Base-by-base conservation (phyloP, 2,888 invertebrate genomes). In the Caenorhabditis sp. region DNA sequence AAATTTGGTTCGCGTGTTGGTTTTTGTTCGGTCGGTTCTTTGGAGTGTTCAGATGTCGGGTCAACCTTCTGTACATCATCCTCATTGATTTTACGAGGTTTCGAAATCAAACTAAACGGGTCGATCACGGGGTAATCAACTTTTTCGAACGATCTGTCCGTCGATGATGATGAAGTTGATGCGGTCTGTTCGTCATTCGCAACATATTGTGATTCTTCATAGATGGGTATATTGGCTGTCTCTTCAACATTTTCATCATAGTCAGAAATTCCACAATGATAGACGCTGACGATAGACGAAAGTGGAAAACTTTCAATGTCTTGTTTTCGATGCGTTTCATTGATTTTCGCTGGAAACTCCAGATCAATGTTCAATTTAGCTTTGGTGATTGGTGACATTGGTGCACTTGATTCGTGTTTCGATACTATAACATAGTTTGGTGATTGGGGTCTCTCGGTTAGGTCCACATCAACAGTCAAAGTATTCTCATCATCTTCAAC, bases 381-480 rank as follows among this genome's bases (percentile, higher is more conserved):
- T 55, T 64, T 76, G 6, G 72, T 72, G 24, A 72, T 51, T n/a
- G 79, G 79, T 26, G 79, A 77, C 57, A 74, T 49, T 14, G 79
- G 77, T 6, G 69, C 58, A 23, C 67, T 66, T 49, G 76, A 72
- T 62, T 82, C 82, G 37, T 50, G 62, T 62, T 82, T 82, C 5
- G 75, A 66, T 17, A 82, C 76, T 17, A 82, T 78, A 8, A 81
- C 70, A 65, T 77, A 82, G n/a, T 70, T 76, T 3, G 78, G 78
- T 1, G 78, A 79, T 27, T 66, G 61, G 10, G 76, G 60, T 58
- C 73, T 66, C 51, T 69, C 78, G n/a, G 69, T 68, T 23, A 84
- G 26, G 12, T 78, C 80, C 51, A 84, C 59, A 60, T 84, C 83
- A 26, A 83, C 71, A 1, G 81, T 83, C 58, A 82, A 61, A 19